These are phyloP conservation scores for Spongia lamella DNA, from an alignment of 37 sponge, comb jelly and placozoan genomes.

Conservation along the genomic window DNA sequence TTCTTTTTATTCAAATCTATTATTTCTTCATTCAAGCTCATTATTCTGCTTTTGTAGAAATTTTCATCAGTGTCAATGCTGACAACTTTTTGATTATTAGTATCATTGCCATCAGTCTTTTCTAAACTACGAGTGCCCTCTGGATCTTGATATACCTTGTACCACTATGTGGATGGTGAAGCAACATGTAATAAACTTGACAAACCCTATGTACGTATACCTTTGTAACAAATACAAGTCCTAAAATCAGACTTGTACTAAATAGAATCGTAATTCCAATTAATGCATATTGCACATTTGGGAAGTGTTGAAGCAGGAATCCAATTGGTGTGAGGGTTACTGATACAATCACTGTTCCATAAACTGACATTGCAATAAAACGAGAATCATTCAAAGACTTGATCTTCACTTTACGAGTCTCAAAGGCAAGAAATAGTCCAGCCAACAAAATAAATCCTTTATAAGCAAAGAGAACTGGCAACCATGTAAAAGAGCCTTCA, in stretches of 20 bases:
- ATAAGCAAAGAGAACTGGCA: slow-evolving; percentile 29
- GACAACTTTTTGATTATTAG: no score
- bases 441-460: slow-evolving; percentile 41
- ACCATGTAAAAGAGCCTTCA: slow-evolving; percentile 15
- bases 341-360: slow-evolving; percentile 1
- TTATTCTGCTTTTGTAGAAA: no score
- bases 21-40: no score
- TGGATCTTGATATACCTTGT: no score
- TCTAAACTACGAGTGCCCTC: no score
- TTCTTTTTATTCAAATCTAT: no score
- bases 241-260: slow-evolving; percentile 21
- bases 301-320: slow-evolving; percentile 7
- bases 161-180: no score
- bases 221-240: slow-evolving; percentile 42
- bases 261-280: slow-evolving; percentile 16
- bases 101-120: no score
- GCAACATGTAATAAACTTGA: no score
- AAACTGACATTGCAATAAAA: slow-evolving; percentile 39
- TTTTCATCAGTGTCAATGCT: no score
- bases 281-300: slow-evolving; percentile 25
- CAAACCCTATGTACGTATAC: no score
- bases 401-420: slow-evolving; percentile 53
- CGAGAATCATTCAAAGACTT: slow-evolving; percentile 68
- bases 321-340: slow-evolving; percentile 22
- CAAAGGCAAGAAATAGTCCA: slow-evolving; percentile 48